These are phyloP conservation scores for Paragorgia papillata DNA, from an alignment of 92 coral and sea anemone species.

Conservation along the genomic window DNA sequence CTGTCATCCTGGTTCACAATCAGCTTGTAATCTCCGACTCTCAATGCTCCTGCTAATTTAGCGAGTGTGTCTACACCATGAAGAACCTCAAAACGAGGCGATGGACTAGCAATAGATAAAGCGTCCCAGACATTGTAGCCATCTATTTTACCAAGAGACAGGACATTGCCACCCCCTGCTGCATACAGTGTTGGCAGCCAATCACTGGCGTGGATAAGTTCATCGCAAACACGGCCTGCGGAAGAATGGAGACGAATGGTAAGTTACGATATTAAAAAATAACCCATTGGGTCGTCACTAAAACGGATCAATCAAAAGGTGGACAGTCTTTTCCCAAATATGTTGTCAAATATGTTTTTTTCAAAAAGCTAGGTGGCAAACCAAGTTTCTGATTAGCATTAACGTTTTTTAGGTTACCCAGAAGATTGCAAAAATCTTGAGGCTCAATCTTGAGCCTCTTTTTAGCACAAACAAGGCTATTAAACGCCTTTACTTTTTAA, in stretches of 20 bases:
- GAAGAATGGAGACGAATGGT: neutral
- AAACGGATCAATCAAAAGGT: too few species aligned
- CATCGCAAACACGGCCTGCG: conserved; percentile 89
- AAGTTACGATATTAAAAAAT: too few species aligned
- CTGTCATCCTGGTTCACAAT: conserved; percentile 79
- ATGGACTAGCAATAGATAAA: conserved; percentile 69
- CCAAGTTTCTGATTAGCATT: too few species aligned
- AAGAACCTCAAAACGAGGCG: conserved; percentile 93
- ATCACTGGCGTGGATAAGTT: conserved; percentile 87
- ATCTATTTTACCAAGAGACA: conserved; percentile 73
- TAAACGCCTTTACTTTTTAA: too few species aligned
- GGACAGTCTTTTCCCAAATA: too few species aligned
- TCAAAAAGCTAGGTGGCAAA: too few species aligned
- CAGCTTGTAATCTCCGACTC: conserved; percentile 97
- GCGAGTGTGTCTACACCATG: conserved; percentile 87
- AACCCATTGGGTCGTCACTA: too few species aligned
- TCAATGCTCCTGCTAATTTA: conserved; percentile 79
- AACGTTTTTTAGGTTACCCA: too few species aligned
- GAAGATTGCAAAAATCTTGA: too few species aligned
- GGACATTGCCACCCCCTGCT: conserved; percentile 79
- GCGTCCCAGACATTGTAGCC: conserved; percentile 91
- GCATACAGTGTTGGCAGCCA: conserved; percentile 93
- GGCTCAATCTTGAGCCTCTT: too few species aligned
- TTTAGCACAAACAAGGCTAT: too few species aligned
- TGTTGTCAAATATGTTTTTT: too few species aligned